A percentile compares a stretch with the other conserved stretches of the same genome.
Conservation (phyloP, 1,140 invertebrate species). For the Mya arenaria region DNA sequence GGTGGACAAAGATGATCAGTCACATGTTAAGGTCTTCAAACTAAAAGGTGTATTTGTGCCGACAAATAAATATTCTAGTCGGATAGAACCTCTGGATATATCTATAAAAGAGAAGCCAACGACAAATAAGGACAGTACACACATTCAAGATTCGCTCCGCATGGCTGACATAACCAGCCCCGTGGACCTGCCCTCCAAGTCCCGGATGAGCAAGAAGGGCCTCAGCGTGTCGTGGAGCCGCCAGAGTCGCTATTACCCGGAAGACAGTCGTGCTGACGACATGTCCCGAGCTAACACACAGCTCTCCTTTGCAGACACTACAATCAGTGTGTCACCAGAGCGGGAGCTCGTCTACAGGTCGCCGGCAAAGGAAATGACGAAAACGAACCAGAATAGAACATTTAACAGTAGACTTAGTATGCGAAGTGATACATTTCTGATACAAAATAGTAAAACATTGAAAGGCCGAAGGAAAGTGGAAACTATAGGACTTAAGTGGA, state of each 20-base stretch:
- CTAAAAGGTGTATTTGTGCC: constrained; percentile 63
- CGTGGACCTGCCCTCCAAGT: constrained; percentile 48
- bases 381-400: neutral
- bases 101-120: constrained; percentile 31
- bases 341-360: neutral
- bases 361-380: neutral
- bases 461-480: constrained; percentile 61
- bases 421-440: constrained; percentile 33
- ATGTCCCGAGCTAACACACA: constrained; percentile 14
- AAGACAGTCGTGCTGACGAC: neutral
- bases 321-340: neutral
- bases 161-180: constrained; percentile 39
- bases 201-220: constrained; percentile 57
- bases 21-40: constrained; percentile 66
- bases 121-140: constrained; percentile 13
- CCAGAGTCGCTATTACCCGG: constrained; percentile 51
- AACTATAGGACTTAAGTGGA: constrained; percentile 64
- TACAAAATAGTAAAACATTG: constrained; percentile 1
- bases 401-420: constrained; percentile 45
- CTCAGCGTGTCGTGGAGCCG: constrained; percentile 66
- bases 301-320: constrained; percentile 3
- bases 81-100: constrained; percentile 45
- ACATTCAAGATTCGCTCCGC: constrained; percentile 39
- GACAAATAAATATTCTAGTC: constrained; percentile 63
- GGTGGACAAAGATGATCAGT: constrained; percentile 67